Percentiles rank a stretch among this genome's conserved stretches.
Conservation (phyloP, 2,797 vertebrate species). For the Choloepus didactylus region DNA sequence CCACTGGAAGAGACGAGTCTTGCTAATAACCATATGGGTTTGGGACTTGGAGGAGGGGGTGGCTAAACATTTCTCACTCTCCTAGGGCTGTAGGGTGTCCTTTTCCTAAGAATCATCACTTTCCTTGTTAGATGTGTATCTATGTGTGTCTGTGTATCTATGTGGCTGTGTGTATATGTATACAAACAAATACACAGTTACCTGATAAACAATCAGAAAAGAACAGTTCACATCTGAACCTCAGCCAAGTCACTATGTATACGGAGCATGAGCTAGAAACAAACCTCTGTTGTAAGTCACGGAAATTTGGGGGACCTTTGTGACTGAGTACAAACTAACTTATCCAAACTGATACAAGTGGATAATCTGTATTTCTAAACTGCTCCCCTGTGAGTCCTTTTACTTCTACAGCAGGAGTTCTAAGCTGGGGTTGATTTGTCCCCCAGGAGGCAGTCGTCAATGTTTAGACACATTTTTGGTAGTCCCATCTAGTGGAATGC, state of each 20-base stretch:
- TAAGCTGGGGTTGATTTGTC: neutral
- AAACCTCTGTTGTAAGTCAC: neutral
- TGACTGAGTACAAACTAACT: neutral
- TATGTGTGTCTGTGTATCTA: neutral
- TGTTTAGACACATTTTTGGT: neutral
- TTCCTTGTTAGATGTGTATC: neutral
- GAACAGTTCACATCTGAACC: neutral
- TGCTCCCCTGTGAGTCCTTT: neutral
- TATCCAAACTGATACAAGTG: neutral
- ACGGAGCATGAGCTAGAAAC: neutral
- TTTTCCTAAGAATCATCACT: neutral
- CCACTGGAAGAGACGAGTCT: neutral
- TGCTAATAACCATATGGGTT: neutral
- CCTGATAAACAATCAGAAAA: slow-evolving; percentile 49
- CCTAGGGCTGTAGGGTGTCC: neutral
- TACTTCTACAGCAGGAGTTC: neutral
- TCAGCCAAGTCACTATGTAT: neutral
- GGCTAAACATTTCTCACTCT: neutral
- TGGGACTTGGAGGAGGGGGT: neutral
- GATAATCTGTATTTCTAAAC: neutral
- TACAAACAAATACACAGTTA: neutral
- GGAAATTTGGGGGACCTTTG: neutral
- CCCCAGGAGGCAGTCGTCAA: neutral
- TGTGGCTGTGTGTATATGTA: no score
- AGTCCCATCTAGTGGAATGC: neutral